These are phyloP conservation scores for Aspidapion aeneum DNA, from an alignment of 2,888 invertebrate genomes.

Conservation along the genomic window DNA sequence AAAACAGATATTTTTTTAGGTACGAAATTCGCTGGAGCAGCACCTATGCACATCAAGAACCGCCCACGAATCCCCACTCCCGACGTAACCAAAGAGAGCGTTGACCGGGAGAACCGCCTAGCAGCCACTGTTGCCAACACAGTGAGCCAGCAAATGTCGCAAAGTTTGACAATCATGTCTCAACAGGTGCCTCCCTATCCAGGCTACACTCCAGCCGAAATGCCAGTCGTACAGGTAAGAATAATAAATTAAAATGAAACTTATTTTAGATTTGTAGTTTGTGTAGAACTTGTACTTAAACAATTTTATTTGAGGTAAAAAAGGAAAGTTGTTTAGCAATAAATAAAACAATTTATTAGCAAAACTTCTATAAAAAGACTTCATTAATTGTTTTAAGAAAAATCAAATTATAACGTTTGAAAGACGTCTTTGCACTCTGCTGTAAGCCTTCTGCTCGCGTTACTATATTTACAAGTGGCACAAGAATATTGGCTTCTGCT, in stretches of 20 bases:
- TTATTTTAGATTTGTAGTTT: not conserved
- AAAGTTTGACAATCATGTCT: conserved; percentile 66
- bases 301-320: no score
- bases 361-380: no score
- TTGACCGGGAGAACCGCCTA: conserved; percentile 64
- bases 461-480: no score
- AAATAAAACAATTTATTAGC: no score
- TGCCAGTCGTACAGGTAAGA: conserved; percentile 68
- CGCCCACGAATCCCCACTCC: conserved; percentile 88
- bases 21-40: conserved; percentile 66
- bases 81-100: conserved; percentile 77
- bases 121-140: conserved; percentile 45
- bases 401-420: no score
- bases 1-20: conserved; percentile 21
- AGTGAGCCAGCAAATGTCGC: conserved; percentile 33
- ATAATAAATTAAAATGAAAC: not conserved
- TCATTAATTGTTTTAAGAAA: no score
- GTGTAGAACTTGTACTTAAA: no score
- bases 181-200: conserved; percentile 52
- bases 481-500: no score
- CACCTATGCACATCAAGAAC: conserved; percentile 67
- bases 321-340: no score
- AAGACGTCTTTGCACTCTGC: no score
- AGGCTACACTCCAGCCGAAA: conserved; percentile 54
- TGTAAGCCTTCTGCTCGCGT: no score